Evolutionary conservation across 2,888 invertebrate species (phyloP).

Genomic region (Apamea anceps): DNA sequence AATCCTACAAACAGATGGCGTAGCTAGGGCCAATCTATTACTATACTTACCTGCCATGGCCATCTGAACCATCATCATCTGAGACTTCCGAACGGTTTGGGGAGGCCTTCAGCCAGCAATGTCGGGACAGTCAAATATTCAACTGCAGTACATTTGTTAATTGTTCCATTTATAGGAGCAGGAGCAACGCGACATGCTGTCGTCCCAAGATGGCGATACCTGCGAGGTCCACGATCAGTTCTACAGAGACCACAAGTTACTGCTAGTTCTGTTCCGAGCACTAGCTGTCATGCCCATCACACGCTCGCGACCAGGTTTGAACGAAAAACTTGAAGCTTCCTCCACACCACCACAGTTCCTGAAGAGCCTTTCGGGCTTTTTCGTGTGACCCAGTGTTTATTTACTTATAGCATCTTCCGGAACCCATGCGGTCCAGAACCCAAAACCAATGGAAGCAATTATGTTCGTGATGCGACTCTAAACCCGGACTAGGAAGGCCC

Average conservation of each 20-base stretch:
- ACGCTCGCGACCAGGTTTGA: conserved; percentile 88
- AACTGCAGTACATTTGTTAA: neutral
- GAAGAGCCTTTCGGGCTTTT: neutral
- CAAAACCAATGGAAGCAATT: neutral
- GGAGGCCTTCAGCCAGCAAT: neutral
- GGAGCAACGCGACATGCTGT: conserved; percentile 87
- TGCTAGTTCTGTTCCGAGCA: conserved; percentile 91
- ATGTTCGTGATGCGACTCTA: neutral
- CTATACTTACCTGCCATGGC: neutral
- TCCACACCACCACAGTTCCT: neutral
- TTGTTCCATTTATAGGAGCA: conserved; percentile 76
- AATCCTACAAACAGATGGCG: neutral
- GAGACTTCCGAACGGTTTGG: neutral
- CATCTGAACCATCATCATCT: too few species aligned
- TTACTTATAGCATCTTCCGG: neutral
- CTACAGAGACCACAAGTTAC: conserved; percentile 92
- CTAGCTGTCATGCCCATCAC: conserved; percentile 92
- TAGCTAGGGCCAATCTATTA: neutral
- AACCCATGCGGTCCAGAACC: neutral
- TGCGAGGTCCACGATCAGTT: conserved; percentile 92
- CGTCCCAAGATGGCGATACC: conserved; percentile 90
- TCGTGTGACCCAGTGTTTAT: neutral
- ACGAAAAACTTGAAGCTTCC: neutral
- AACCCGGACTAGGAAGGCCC: neutral
- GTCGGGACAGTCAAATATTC: neutral